Conservation (phyloP, 2,113 vertebrate species). For the Hippolais icterina region DNA sequence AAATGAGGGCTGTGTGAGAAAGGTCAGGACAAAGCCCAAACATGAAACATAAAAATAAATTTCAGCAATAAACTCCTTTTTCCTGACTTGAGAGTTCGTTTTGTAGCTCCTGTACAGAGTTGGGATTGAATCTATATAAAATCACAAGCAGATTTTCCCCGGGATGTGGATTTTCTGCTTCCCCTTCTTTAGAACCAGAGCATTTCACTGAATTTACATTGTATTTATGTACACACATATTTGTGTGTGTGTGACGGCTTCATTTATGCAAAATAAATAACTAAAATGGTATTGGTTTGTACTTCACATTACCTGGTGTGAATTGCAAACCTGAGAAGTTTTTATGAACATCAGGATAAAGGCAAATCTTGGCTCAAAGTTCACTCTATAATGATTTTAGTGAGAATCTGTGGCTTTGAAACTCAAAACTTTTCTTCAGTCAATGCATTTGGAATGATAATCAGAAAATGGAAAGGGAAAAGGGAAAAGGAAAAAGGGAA, state of each 20-base stretch:
- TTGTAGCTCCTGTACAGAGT: neutral
- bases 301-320: neutral
- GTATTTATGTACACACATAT: fast-evolving
- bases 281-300: neutral
- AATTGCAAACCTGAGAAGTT: neutral
- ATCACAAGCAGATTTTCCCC: neutral
- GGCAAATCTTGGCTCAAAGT: neutral
- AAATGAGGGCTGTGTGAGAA: neutral
- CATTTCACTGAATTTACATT: neutral
- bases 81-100: neutral
- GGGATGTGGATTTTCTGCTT: neutral
- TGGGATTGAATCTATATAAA: neutral
- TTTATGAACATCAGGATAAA: neutral
- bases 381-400: neutral
- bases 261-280: neutral
- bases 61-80: neutral
- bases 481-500: no score
- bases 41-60: neutral
- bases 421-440: no score
- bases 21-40: neutral
- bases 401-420: neutral
- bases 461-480: no score
- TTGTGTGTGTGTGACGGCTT: no score
- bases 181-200: neutral
- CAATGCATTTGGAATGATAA: no score